Conservation (phyloP, 2,797 vertebrate genomes). For the Platyrinchus mystaceus region DNA sequence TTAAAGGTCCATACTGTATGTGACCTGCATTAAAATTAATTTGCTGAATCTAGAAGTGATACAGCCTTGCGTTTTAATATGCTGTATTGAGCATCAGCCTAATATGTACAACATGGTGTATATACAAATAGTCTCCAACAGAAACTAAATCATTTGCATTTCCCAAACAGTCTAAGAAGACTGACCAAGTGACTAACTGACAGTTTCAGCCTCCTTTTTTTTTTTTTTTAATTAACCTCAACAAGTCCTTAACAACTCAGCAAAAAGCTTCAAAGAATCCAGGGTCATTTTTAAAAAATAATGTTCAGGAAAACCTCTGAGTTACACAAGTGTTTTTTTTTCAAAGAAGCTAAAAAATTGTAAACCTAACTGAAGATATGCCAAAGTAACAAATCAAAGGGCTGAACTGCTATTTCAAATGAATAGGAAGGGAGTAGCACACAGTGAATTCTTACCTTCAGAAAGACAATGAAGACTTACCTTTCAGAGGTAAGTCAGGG, state of each 20-base stretch:
- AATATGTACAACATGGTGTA: not conserved
- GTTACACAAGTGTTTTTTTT: not conserved
- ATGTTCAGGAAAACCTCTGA: not conserved
- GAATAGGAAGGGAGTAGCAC: not conserved
- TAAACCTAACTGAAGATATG: not conserved
- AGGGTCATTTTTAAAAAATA: not conserved
- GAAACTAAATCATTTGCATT: not conserved
- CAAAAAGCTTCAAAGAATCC: not conserved
- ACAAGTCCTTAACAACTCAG: not conserved
- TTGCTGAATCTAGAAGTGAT: not conserved
- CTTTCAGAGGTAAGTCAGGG: not conserved
- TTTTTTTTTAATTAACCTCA: not conserved
- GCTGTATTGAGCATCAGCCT: not conserved
- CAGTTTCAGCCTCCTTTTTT: not conserved
- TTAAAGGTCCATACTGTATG: slow-evolving; percentile 19
- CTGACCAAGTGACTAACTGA: not conserved
- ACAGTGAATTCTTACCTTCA: not conserved
- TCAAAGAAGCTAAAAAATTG: not conserved
- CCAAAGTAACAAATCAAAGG: not conserved
- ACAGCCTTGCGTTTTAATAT: not conserved
- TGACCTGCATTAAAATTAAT: slow-evolving; percentile 43
- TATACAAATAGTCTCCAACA: not conserved
- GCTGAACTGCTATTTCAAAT: not conserved
- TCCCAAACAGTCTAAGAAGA: not conserved
- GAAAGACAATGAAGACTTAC: not conserved